phyloP scores from a whole-genome alignment of 1,140 invertebrate species.

The Halesus radiatus region DNA sequence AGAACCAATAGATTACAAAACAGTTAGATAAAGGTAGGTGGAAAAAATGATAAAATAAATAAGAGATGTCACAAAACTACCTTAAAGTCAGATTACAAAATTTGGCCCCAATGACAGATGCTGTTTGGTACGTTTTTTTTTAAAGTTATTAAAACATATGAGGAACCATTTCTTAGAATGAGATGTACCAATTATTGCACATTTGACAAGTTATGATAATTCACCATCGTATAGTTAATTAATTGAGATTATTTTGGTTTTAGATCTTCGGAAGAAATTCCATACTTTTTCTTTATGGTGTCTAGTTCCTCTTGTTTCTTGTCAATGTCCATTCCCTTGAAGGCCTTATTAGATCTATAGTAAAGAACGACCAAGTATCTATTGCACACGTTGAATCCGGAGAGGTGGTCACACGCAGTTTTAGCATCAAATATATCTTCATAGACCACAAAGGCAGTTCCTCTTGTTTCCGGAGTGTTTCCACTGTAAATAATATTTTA shows the following conservation, averaged over 20 bases:
- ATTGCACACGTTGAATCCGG: conserved; percentile 99
- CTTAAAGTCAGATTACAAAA: too few species aligned
- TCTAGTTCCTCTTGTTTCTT: conserved; percentile 98
- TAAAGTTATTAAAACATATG: too few species aligned
- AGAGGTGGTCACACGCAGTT: conserved; percentile 99
- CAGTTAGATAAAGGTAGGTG: too few species aligned
- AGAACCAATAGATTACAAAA: too few species aligned
- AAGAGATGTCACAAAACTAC: too few species aligned
- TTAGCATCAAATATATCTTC: conserved; percentile 99
- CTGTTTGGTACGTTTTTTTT: too few species aligned
- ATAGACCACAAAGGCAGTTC: conserved; percentile 99
- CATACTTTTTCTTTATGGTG: conserved; percentile 96
- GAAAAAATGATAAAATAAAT: too few species aligned
- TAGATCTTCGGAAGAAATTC: conserved; percentile 71
- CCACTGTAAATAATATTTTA: conserved; percentile 77
- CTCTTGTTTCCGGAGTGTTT: conserved; percentile 97
- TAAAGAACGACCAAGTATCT: conserved; percentile 98
- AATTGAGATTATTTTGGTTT: conserved; percentile 60
- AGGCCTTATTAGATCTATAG: conserved; percentile 95
- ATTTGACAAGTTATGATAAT: too few species aligned
- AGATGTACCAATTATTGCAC: too few species aligned
- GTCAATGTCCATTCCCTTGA: conserved; percentile 96
- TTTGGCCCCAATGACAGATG: too few species aligned
- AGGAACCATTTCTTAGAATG: too few species aligned
- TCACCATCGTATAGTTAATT: too few species aligned